These are phyloP conservation scores for Donacobius atricapilla DNA, from an alignment of 2,113 vertebrate species.

Conservation along the genomic window DNA sequence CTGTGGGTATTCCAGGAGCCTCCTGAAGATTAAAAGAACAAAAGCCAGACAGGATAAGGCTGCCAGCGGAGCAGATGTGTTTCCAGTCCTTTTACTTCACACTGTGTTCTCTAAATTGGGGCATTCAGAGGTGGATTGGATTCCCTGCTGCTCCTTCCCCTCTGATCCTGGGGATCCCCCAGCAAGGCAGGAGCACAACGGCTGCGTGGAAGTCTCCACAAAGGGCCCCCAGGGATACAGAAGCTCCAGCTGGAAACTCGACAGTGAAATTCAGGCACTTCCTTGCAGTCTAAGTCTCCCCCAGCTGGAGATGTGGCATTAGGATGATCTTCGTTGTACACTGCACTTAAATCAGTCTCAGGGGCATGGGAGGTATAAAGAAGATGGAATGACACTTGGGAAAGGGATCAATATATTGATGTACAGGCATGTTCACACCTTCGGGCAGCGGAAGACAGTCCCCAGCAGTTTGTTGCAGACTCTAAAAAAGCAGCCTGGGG, in stretches of 20 bases:
- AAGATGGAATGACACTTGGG: neutral
- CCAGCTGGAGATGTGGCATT: neutral
- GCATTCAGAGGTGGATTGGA: neutral
- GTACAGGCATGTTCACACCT: neutral
- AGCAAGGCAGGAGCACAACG: neutral
- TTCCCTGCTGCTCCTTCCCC: neutral
- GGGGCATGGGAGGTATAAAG: neutral
- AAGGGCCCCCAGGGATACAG: neutral
- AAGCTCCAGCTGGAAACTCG: neutral
- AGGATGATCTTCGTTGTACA: fast-evolving
- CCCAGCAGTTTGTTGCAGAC: neutral
- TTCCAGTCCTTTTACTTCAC: conserved; percentile 7
- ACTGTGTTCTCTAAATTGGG: neutral
- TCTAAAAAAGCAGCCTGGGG: neutral
- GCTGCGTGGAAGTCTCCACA: neutral
- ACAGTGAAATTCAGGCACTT: neutral
- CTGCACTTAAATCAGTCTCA: neutral
- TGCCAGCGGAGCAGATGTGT: neutral
- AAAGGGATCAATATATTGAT: neutral
- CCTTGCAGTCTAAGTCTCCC: neutral
- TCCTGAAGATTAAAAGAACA: neutral
- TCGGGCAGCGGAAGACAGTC: neutral
- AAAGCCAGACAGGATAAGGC: neutral
- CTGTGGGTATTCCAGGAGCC: neutral
- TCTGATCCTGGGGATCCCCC: neutral